Percentiles rank a stretch among this genome's conserved stretches.
These are phyloP conservation scores for Hoplodrina ambigua DNA, from an alignment of 2,888 invertebrate species.

Conservation along the genomic window DNA sequence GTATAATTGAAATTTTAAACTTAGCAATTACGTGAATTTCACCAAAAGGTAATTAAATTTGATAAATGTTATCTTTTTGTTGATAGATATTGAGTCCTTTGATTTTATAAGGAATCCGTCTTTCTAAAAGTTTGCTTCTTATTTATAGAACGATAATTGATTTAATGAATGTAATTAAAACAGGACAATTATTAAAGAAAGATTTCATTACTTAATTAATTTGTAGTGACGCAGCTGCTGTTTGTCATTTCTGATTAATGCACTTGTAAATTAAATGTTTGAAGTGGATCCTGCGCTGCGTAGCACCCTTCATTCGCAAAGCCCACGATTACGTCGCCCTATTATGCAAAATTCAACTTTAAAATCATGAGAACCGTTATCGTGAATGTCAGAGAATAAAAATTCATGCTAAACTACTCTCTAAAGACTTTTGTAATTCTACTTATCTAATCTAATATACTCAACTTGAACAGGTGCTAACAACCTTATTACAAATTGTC, in stretches of 20 bases:
- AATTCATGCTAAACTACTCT: neutral
- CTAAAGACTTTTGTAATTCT: neutral
- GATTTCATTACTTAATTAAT: slow-evolving; percentile 39
- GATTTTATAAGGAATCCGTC: neutral
- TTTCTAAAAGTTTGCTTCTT: neutral
- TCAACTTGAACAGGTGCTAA: neutral
- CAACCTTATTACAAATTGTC: neutral
- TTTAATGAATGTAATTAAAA: slow-evolving; percentile 10
- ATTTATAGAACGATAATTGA: neutral
- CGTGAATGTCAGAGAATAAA: neutral
- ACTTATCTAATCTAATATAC: neutral
- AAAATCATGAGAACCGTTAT: neutral
- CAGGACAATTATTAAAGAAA: neutral
- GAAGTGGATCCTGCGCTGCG: slow-evolving; percentile 6
- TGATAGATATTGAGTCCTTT: neutral
- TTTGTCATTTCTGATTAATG: slow-evolving; percentile 50
- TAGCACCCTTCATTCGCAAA: slow-evolving; percentile 18
- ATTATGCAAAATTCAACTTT: slow-evolving; percentile 6
- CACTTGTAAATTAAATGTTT: slow-evolving; percentile 41
- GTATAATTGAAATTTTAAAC: slow-evolving; percentile 51
- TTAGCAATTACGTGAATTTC: slow-evolving; percentile 36
- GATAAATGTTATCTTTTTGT: slow-evolving; percentile 23
- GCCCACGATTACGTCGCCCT: neutral
- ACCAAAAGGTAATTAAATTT: slow-evolving; percentile 39
- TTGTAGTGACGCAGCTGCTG: slow-evolving; percentile 41